Base-by-base conservation (phyloP, 2,113 vertebrate genomes). In the Ctenodactylus gundi region DNA sequence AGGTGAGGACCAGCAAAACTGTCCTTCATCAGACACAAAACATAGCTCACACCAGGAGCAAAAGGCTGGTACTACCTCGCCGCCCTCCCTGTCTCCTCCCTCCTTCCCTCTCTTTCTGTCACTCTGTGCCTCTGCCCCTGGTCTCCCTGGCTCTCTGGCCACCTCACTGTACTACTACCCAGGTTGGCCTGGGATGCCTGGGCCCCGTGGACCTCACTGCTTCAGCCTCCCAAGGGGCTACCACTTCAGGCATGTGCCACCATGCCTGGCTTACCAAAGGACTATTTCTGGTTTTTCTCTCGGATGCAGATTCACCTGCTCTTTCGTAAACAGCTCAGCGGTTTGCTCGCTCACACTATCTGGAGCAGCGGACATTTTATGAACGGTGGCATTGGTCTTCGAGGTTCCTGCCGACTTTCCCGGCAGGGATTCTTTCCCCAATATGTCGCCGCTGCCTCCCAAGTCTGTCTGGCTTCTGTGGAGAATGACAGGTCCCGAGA, bases 401-500 rank as follows among this genome's bases (percentile, higher is more conserved):
- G 75, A 58, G 57, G 31, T 84, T 72, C 75, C 75, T 60, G 17
- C 23, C 70, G 65, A 72, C 34, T 75, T 62, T 58, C 85, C 34
- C 91, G 58, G 49, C 70, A 77, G 41, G 27, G 77, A 88, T 75
- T 85, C 87, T 36, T 93, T 78, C 77, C 39, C 64, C 34, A 86
- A 92, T 13, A 46, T 77, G 49, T 92, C 85, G 46, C 60, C 62
- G 62, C 70, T 81, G 36, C 39, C 44, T 85, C 67, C 82, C 60
- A 27, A 76, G 70, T 20, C 73, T 76, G 62, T 88, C 92, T 84
- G 58, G 39, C 46, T 44, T 92, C 39, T 41, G 31, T 49, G 36
- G 62, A 85, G 92, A 90, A 68, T 6, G 31, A 90, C 65, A 55
- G 36, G 39, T 72, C 57, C 75, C 68, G 3, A 10, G 81, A 58